Evolutionary conservation across 2,113 vertebrate species (phyloP).

Genomic region (Axis porcinus): DNA sequence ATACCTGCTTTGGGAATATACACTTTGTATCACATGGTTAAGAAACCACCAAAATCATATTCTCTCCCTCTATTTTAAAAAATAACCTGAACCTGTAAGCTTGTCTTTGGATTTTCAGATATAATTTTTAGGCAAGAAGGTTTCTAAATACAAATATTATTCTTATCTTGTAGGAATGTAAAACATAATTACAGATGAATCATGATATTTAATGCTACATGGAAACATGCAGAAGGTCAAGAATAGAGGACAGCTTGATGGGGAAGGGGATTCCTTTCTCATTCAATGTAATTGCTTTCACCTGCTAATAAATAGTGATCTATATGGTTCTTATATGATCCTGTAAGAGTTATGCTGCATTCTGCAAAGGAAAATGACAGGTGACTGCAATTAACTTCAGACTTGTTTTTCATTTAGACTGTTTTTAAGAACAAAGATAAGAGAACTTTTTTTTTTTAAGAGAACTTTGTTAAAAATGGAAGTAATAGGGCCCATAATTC

Average conservation of each 20-base stretch:
- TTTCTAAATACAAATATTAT: constrained; percentile 71
- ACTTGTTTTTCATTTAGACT: constrained; percentile 59
- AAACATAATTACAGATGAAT: constrained; percentile 68
- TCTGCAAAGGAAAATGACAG: constrained; percentile 64
- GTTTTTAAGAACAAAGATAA: constrained; percentile 37
- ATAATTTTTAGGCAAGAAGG: constrained; percentile 63
- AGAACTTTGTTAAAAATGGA: constrained; percentile 67
- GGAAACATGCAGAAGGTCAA: constrained; percentile 54
- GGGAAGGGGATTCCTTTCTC: constrained; percentile 35
- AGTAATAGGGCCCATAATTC: constrained; percentile 45
- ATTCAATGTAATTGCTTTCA: constrained; percentile 63
- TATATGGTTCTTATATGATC: constrained; percentile 10
- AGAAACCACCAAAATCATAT: constrained; percentile 55
- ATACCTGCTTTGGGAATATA: background rate
- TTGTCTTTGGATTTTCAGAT: constrained; percentile 54
- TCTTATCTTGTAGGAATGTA: constrained; percentile 65
- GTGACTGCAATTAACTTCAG: constrained; percentile 66
- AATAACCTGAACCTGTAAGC: constrained; percentile 51
- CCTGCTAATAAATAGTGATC: constrained; percentile 60
- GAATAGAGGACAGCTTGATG: constrained; percentile 34
- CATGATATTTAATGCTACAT: constrained; percentile 67
- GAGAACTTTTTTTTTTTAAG: constrained; percentile 41
- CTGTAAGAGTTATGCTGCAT: constrained; percentile 32
- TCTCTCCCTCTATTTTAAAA: constrained; percentile 8
- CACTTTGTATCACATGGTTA: background rate